Evolutionary conservation across 2,113 vertebrate species (phyloP).

Genomic region (Cygnus atratus): DNA sequence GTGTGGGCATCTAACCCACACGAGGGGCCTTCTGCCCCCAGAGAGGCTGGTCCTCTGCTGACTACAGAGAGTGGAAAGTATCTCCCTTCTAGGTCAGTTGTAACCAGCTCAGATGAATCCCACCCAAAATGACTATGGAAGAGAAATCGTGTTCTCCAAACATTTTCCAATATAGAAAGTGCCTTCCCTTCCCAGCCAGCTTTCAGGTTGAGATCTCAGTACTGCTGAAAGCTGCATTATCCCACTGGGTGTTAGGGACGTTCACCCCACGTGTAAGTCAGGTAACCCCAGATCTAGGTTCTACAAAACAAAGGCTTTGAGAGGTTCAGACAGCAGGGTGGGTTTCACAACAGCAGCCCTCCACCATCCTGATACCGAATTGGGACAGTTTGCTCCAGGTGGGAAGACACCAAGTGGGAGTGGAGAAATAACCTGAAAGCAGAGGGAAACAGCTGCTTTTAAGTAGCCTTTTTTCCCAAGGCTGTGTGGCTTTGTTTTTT

Average conservation of each 20-base stretch:
- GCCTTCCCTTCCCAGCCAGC: neutral
- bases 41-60: neutral
- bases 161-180: neutral
- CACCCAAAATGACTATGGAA: neutral
- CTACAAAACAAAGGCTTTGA: neutral
- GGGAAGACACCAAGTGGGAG: neutral
- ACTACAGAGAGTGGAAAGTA: neutral
- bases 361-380: neutral
- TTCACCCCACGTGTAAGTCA: neutral
- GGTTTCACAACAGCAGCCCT: neutral
- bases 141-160: neutral
- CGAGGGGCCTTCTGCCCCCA: neutral
- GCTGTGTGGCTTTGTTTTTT: neutral
- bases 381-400: neutral
- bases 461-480: neutral
- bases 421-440: neutral
- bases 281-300: neutral
- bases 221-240: neutral
- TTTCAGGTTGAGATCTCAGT: neutral
- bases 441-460: neutral
- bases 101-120: neutral
- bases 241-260: neutral
- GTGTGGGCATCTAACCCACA: neutral
- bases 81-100: neutral
- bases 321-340: neutral